A percentile compares a stretch with the other conserved stretches of the same genome.
phyloP scores from a whole-genome alignment of 2,113 vertebrate genomes.

The Barbus barbus region DNA sequence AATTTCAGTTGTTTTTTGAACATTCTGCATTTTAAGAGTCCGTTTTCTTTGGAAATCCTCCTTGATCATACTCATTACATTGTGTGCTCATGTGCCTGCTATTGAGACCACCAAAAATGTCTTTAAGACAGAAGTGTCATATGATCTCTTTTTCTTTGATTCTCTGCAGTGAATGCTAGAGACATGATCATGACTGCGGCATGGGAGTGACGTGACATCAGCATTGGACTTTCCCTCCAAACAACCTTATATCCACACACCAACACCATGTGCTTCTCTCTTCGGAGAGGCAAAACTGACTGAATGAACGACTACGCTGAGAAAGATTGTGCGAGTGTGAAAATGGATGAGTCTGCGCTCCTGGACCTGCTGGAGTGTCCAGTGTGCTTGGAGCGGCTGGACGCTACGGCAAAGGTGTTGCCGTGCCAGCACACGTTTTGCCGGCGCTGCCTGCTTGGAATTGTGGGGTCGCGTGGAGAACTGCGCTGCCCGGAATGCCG shows the following conservation, averaged over 20 bases:
- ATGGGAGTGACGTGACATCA: slow-evolving; percentile 93
- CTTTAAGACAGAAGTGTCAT: not conserved
- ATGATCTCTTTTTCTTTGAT: slow-evolving; percentile 51
- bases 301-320: slow-evolving; percentile 35
- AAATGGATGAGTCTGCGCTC: slow-evolving; percentile 95
- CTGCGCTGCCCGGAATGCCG: slow-evolving; percentile 95
- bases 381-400: slow-evolving; percentile 94
- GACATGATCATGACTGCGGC: slow-evolving; percentile 74
- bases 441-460: slow-evolving; percentile 92
- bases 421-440: slow-evolving; percentile 99
- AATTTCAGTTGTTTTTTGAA: not conserved
- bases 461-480: slow-evolving; percentile 91
- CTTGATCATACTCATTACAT: not conserved
- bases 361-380: slow-evolving; percentile 97
- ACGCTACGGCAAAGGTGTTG: slow-evolving; percentile 94
- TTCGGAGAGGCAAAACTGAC: slow-evolving; percentile 49
- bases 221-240: slow-evolving; percentile 51
- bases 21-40: not conserved
- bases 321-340: slow-evolving; percentile 59
- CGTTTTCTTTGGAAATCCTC: not conserved
- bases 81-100: not conserved
- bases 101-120: not conserved
- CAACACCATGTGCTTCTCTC: slow-evolving; percentile 40
- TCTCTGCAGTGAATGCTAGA: slow-evolving; percentile 64
- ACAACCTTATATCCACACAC: not conserved